Evolutionary conservation across 2,888 invertebrate genomes (phyloP), one percentile per base, ranked within the genome.

Genomic region (Ennomos erosarius): DNA sequence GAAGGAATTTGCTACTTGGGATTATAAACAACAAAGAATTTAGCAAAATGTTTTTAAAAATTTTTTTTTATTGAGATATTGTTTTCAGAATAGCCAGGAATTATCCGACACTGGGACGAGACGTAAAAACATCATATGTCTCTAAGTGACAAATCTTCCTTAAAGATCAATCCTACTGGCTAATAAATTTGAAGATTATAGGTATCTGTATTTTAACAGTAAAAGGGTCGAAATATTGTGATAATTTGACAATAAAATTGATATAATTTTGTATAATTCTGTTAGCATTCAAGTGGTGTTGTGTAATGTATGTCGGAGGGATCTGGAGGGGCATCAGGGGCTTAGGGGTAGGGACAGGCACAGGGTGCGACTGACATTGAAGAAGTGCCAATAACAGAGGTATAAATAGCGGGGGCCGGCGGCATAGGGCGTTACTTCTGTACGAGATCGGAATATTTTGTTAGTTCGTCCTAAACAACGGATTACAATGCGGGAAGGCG

Each of bases 341-440:
- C 79, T 82, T 81, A 79, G 78, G 78, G 85, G 83, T 80, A 81
- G 86, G 87, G 83, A 82, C 78, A 81, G 78, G 78, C 84, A 75
- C 88, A 88, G 92, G 92, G 92, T 93, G 93, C 91, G 92, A 79
- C 87, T 92, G 93, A 93, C 93, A 92, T 90, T 93, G 93, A 93
- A 92, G 93, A 92, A 93, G 93, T 92, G 92, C 89, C 92, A 92
- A 93, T 93, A 93, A 92, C 90, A 82, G 88, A 84, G 90, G 92
- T 89, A 92, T 91, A 93, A 92, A 91, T 90, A 90, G 91, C 82
- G 78, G 85, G 88, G 90, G 88, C 85, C 85, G 84, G 78, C 79
- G 79, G 78, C 80, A 75, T 82, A 87, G 89, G 91, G 88, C 90
- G 90, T 91, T 89, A 90, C 88, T 84, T 82, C 74, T 81, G 83